Base-by-base conservation (phyloP, 1,140 invertebrate species). In the Laupala kohalensis region DNA sequence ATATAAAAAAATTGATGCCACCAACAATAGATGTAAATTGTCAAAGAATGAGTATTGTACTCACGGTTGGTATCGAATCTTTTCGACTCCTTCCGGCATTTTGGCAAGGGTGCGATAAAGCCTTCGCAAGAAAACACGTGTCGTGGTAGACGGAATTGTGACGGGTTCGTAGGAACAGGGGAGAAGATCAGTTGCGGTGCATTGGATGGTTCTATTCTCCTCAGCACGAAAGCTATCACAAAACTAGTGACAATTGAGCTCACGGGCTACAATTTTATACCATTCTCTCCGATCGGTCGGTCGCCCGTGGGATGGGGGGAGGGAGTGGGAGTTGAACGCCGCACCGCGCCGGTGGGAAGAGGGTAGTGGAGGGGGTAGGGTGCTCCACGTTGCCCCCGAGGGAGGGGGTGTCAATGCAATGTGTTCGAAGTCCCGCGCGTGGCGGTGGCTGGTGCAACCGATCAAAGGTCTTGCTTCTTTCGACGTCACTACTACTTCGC, bases 1-100 rank as follows among this genome's bases (percentile, higher is more conserved):
- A n/a, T n/a, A n/a, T n/a, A n/a, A n/a, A n/a, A n/a, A n/a, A n/a
- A n/a, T n/a, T n/a, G n/a, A n/a, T n/a, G n/a, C n/a, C n/a, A n/a
- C n/a, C n/a, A n/a, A n/a, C n/a, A n/a, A n/a, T n/a, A n/a, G n/a
- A n/a, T n/a, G n/a, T n/a, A n/a, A n/a, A n/a, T n/a, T n/a, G n/a
- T n/a, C n/a, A n/a, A n/a, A n/a, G n/a, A n/a, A n/a, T n/a, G n/a
- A n/a, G n/a, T n/a, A n/a, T n/a, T n/a, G n/a, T 69, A 76, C 75
- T 77, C 74, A 78, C 74, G 67, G 25, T n/a, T 69, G 70, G 23
- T 64, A 67, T 9, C 37, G 69, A 67, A 74, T 73, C 64, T 77
- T 77, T 53, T 77, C 75, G 70, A 75, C 73, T 66, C 78, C 64
- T 62, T 79, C 78, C 69, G 79, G 79, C 79, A 80, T 80, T 28